Evolutionary conservation across 1,140 invertebrate species (phyloP), one percentile per base, ranked within the genome.

Genomic region (Acromyrmex charruanus): DNA sequence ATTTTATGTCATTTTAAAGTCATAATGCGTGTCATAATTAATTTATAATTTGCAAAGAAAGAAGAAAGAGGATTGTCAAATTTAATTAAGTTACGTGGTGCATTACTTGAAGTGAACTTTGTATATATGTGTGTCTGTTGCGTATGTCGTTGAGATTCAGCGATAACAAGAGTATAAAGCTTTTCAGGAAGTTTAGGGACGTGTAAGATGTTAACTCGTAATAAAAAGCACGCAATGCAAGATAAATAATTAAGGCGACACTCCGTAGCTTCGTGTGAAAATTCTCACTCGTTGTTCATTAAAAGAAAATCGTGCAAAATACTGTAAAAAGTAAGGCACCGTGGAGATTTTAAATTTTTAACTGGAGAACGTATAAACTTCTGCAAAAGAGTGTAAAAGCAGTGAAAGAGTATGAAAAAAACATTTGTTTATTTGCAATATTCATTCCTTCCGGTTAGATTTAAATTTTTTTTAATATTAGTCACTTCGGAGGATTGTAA

Each of bases 401-500:
- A 59, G 21, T 14, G 14, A 5, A 21, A 49, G 51, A 49, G 18
- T 10, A 58, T 39, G 39, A 10, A 44, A 44, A 44, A 12, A 44
- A 35, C 49, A 55, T 16, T 35, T 44, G 25, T 5, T 65, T 63
- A 85, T 51, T 77, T 21, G 14, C 53, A 75, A 21, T 2, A 0
- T n/a, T 5, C 10, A n/a, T 53, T n/a, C 1, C n/a, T 4, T 12
- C 25, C 28, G 14, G 5, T 69, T 80, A n/a, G 66, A 86, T 35
- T 35, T 71, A 81, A 89, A 75, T 63, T 87, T 85, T 89, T 74
- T 90, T 44, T 0, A 85, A 80, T 87, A 75, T 85, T 14, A 59
- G 21, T 80, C 39, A 79, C 85, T 85, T 87, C 35, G 7, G 58
- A 53, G 72, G 25, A 89, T 87, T 66, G 31, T n/a, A 61, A 69